Conservation (phyloP, 2,888 invertebrate species). For the Cinara cedri region DNA sequence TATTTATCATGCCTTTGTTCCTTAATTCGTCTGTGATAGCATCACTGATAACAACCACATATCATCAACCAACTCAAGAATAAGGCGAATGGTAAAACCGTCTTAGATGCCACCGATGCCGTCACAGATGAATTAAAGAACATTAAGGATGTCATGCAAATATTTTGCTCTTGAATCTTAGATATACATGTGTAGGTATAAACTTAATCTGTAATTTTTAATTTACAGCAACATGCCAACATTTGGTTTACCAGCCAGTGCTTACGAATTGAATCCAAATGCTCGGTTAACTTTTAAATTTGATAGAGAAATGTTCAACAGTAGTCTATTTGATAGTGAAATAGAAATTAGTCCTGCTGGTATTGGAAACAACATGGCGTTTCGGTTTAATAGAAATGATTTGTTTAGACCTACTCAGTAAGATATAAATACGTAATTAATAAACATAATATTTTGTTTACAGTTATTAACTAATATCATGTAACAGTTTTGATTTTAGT, state of each 20-base stretch:
- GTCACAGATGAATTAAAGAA: too few species aligned
- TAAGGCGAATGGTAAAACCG: too few species aligned
- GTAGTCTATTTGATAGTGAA: constrained; percentile 44
- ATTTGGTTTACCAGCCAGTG: constrained; percentile 34
- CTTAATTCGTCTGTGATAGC: too few species aligned
- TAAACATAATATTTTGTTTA: neutral
- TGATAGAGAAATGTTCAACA: constrained; percentile 51
- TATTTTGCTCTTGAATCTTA: neutral
- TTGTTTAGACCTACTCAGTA: constrained; percentile 48
- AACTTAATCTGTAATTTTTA: neutral
- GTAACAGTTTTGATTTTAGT: constrained; percentile 49
- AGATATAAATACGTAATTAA: constrained; percentile 6
- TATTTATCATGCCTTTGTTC: neutral
- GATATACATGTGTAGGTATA: neutral
- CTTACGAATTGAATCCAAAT: constrained; percentile 43
- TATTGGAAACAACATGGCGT: constrained; percentile 36
- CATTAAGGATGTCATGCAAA: neutral
- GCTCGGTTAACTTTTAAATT: constrained; percentile 37
- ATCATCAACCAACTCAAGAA: too few species aligned
- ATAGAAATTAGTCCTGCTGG: constrained; percentile 38
- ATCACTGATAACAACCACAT: too few species aligned
- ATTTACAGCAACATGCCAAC: constrained; percentile 36
- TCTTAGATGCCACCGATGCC: too few species aligned
- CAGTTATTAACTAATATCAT: neutral
- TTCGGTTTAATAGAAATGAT: constrained; percentile 50